A percentile compares a stretch with the other conserved stretches of the same genome.
Conservation (phyloP, 2,113 vertebrate genomes). For the Carassius gibelio region DNA sequence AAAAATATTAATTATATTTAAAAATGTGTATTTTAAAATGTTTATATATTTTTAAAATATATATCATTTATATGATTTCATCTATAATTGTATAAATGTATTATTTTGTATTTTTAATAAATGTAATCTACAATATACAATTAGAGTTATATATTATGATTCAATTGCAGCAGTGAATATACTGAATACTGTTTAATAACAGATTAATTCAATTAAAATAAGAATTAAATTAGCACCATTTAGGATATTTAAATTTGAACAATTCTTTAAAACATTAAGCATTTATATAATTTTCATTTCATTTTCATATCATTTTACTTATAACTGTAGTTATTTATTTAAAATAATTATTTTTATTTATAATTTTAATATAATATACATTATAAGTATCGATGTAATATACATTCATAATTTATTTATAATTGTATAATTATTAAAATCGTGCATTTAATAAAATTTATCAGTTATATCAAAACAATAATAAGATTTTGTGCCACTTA, state of each 20-base stretch:
- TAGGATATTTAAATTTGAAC: too few species aligned
- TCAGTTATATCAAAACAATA: neutral
- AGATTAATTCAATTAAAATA: too few species aligned
- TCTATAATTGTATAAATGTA: neutral
- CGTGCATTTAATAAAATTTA: neutral
- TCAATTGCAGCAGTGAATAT: too few species aligned
- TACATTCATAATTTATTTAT: neutral
- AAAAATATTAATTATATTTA: neutral
- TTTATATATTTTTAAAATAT: neutral
- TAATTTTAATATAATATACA: neutral
- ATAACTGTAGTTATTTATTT: neutral
- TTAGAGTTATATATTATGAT: neutral
- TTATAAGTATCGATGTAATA: neutral
- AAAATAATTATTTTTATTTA: neutral
- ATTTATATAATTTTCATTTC: too few species aligned
- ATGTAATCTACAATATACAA: neutral
- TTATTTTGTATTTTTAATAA: neutral
- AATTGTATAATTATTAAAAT: neutral
- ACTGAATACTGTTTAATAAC: too few species aligned
- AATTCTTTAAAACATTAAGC: too few species aligned
- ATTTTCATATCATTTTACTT: neutral
- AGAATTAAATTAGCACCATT: too few species aligned
- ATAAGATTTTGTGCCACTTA: neutral
- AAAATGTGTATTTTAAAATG: neutral
- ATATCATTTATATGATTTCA: neutral